Evolutionary conservation across 2,797 vertebrate genomes (phyloP).

Genomic region (Anguilla anguilla): DNA sequence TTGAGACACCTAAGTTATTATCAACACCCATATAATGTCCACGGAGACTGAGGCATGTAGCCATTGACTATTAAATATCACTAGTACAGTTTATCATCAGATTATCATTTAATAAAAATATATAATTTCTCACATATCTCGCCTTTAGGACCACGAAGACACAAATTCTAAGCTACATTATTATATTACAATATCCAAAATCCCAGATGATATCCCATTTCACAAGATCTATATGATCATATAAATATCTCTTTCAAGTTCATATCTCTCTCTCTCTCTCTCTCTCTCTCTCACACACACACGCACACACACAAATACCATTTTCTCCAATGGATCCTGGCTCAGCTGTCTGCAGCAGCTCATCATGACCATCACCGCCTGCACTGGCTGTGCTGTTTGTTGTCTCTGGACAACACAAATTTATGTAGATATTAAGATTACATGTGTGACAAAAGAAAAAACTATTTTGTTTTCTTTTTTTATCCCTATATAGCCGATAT

Average conservation of each 20-base stretch:
- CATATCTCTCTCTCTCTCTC: background rate
- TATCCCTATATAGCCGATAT: too few species aligned
- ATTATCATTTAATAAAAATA: background rate
- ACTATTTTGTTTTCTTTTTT: too few species aligned
- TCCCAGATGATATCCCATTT: background rate
- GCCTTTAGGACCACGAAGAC: background rate
- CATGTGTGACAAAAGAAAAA: background rate
- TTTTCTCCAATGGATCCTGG: background rate
- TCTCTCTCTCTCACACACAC: background rate
- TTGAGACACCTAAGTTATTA: background rate
- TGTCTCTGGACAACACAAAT: background rate
- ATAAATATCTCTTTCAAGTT: constrained; percentile 1
- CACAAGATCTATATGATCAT: background rate
- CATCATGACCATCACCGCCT: background rate
- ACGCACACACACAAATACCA: background rate
- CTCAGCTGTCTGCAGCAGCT: background rate
- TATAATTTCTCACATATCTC: background rate
- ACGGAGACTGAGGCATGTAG: background rate
- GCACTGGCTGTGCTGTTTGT: background rate
- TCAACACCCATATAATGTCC: background rate
- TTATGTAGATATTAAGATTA: background rate
- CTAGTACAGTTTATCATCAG: background rate
- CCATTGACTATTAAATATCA: background rate
- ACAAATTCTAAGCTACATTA: background rate
- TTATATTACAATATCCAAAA: background rate